Conservation (phyloP, 2,113 vertebrate genomes). For the Muscicapa adusta region DNA sequence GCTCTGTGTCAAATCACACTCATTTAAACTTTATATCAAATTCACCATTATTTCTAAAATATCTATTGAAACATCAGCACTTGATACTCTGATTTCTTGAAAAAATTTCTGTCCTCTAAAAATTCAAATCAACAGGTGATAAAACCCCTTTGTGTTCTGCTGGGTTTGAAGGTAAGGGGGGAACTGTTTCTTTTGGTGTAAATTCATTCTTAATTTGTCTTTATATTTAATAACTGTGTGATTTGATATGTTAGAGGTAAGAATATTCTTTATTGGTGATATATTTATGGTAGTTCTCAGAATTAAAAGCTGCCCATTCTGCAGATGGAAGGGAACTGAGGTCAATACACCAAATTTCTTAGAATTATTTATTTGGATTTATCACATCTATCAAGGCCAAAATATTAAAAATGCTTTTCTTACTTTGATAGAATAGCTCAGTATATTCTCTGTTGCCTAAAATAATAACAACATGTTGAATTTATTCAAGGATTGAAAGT, state of each 20-base stretch:
- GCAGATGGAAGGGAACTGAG: neutral
- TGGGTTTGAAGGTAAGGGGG: neutral
- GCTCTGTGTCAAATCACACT: neutral
- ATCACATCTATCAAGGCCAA: neutral
- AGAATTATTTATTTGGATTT: neutral
- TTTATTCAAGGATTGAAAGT: constrained; percentile 67
- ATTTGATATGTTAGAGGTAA: neutral
- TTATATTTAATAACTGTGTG: neutral
- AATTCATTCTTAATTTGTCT: neutral
- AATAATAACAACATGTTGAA: constrained; percentile 40
- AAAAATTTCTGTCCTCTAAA: neutral
- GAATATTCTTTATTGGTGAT: neutral
- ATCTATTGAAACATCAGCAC: neutral
- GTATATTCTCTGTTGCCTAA: neutral
- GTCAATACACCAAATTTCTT: neutral
- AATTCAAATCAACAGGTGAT: neutral
- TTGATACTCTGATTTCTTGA: neutral
- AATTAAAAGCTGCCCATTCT: neutral
- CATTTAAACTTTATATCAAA: neutral
- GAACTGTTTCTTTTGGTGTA: neutral
- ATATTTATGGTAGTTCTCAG: neutral
- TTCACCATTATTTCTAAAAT: neutral
- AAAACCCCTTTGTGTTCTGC: neutral
- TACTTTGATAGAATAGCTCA: neutral
- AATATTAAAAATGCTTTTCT: neutral